Percentiles rank a stretch among this genome's conserved stretches.
These are phyloP conservation scores for Enteromius fasciolatus DNA, from an alignment of 2,797 vertebrate species.

Conservation along the genomic window DNA sequence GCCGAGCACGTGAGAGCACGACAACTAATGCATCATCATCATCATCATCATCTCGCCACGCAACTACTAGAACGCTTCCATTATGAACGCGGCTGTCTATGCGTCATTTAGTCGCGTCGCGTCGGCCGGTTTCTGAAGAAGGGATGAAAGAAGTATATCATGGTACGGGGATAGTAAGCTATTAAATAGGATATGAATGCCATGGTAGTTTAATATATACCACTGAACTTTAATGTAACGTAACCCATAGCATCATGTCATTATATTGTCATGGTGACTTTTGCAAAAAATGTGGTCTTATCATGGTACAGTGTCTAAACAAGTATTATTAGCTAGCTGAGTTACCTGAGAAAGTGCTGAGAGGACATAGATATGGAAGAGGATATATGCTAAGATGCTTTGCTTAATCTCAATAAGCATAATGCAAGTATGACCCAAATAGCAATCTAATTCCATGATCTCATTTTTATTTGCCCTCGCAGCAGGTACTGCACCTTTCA, in stretches of 20 bases:
- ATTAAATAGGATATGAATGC: not conserved
- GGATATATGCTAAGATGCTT: slow-evolving; percentile 70
- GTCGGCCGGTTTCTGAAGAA: not conserved
- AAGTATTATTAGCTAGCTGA: not conserved
- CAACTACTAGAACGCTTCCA: not conserved
- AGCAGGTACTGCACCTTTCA: slow-evolving; percentile 34
- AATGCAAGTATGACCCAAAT: slow-evolving; percentile 73
- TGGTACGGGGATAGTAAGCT: not conserved
- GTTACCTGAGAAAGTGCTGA: slow-evolving; percentile 47
- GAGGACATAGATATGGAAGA: slow-evolving; percentile 62
- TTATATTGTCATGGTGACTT: not conserved
- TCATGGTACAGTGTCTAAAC: not conserved
- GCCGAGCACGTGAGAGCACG: slow-evolving; percentile 21
- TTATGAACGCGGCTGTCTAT: not conserved
- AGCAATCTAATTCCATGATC: slow-evolving; percentile 65
- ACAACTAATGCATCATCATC: not conserved
- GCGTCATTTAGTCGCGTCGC: not conserved
- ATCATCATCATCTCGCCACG: not conserved
- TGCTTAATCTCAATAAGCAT: slow-evolving; percentile 69
- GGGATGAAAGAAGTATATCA: not conserved
- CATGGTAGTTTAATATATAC: not conserved
- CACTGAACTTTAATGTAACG: not conserved
- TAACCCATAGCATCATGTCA: not conserved
- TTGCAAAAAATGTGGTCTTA: not conserved
- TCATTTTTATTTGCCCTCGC: slow-evolving; percentile 54